Percentiles rank a stretch among this genome's conserved stretches.
Evolutionary conservation across 1,140 invertebrate genomes (phyloP).

Genomic region (Rhyzopertha dominica): DNA sequence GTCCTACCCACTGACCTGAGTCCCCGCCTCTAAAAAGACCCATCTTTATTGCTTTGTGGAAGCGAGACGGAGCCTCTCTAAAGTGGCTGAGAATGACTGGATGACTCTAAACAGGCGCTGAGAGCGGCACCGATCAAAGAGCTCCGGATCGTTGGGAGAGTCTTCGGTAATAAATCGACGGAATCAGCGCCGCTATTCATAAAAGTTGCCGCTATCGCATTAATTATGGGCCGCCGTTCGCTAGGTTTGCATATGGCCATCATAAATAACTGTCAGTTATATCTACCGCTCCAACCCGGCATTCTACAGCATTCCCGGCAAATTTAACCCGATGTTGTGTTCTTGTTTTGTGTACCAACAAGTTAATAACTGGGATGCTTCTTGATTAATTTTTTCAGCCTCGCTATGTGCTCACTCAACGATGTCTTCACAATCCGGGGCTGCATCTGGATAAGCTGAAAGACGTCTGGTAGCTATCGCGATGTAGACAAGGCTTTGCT

Average conservation of each 20-base stretch:
- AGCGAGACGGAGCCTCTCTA: not conserved
- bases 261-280: constrained; percentile 33
- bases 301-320: constrained; percentile 27
- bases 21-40: constrained; percentile 10
- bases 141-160: constrained; percentile 32
- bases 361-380: constrained; percentile 27
- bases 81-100: constrained; percentile 7
- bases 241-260: constrained; percentile 37
- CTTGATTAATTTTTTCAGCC: too few relatives aligned
- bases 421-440: too few relatives aligned
- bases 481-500: too few relatives aligned
- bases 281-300: constrained; percentile 16
- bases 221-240: constrained; percentile 39
- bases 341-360: constrained; percentile 17
- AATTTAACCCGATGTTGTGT: constrained; percentile 26
- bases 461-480: too few relatives aligned
- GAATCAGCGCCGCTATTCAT: constrained; percentile 42
- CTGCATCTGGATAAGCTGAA: too few relatives aligned
- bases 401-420: too few relatives aligned
- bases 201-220: constrained; percentile 44
- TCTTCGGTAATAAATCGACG: constrained; percentile 39
- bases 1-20: constrained; percentile 2
- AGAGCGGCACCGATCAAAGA: constrained; percentile 34
- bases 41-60: constrained; percentile 10
- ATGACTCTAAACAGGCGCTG: too few relatives aligned